A percentile compares a stretch with the other conserved stretches of the same genome.
Evolutionary conservation across 2,888 invertebrate genomes (phyloP).

Genomic region (Agrypnus murinus): DNA sequence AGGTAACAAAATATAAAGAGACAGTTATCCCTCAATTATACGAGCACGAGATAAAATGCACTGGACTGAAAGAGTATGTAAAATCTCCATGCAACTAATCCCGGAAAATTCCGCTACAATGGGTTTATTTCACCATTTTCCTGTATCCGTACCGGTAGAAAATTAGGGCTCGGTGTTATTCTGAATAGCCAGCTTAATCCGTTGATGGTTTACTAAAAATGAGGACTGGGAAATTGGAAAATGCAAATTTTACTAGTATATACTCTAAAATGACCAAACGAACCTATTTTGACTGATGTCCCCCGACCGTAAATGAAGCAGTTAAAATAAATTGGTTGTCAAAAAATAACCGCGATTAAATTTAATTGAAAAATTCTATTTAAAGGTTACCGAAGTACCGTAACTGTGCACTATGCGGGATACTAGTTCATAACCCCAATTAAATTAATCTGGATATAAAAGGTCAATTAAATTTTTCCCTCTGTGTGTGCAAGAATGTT

Average conservation of each 20-base stretch:
- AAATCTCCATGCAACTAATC: conserved; percentile 65
- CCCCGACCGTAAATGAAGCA: background rate
- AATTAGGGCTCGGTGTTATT: conserved; percentile 61
- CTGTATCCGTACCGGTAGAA: conserved; percentile 57
- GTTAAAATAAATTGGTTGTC: background rate
- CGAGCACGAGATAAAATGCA: conserved; percentile 32
- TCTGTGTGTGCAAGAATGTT: background rate
- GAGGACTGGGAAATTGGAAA: conserved; percentile 39
- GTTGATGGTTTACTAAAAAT: conserved; percentile 60
- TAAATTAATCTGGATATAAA: background rate
- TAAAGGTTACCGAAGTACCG: background rate
- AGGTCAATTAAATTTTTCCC: conserved; percentile 11
- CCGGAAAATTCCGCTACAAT: conserved; percentile 66
- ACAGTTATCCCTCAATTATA: conserved; percentile 26
- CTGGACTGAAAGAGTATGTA: conserved; percentile 61
- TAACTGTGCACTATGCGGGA: background rate
- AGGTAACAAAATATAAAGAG: conserved; percentile 10
- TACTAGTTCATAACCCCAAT: background rate
- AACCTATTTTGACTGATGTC: conserved; percentile 1
- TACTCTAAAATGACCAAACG: background rate
- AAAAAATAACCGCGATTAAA: no score
- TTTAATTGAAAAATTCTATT: background rate
- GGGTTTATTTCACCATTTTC: conserved; percentile 61
- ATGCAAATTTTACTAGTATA: conserved; percentile 38
- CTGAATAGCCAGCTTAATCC: conserved; percentile 58